These are phyloP conservation scores for Brachyhypopomus occidentalis DNA, from an alignment of 2,113 vertebrate genomes.

Conservation along the genomic window DNA sequence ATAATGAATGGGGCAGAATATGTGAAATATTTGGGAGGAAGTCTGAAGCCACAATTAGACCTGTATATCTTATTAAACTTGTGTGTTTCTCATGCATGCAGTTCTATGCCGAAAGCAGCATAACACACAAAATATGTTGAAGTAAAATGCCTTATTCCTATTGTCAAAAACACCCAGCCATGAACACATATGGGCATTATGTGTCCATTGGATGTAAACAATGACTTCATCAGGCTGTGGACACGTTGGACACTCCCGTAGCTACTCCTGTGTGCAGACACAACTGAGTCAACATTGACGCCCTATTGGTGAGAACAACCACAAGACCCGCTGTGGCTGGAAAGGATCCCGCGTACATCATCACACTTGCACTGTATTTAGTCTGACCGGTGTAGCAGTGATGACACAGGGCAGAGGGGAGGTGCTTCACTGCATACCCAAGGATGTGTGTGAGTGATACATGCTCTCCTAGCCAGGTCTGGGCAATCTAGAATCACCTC, in stretches of 20 bases:
- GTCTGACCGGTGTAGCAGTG: slow-evolving; percentile 22
- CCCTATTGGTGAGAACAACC: slow-evolving; percentile 6
- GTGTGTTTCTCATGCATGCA: neutral
- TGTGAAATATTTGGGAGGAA: slow-evolving; percentile 2
- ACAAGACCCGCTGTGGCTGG: neutral
- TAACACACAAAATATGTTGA: neutral
- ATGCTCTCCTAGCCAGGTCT: neutral
- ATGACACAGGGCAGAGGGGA: slow-evolving; percentile 31
- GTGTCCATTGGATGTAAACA: slow-evolving; percentile 18
- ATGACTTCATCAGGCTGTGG: slow-evolving; percentile 28
- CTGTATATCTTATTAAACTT: neutral
- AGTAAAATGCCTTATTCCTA: slow-evolving; percentile 1
- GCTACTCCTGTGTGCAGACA: neutral
- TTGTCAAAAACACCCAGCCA: slow-evolving; percentile 6
- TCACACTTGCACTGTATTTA: slow-evolving; percentile 36
- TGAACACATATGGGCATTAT: neutral
- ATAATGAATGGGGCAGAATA: neutral
- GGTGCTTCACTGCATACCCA: neutral
- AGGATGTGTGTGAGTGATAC: neutral
- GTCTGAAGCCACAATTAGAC: neutral
- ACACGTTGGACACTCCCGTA: slow-evolving; percentile 21
- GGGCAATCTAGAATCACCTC: neutral
- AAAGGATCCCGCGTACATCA: slow-evolving; percentile 28
- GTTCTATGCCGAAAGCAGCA: neutral
- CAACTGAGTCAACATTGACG: slow-evolving; percentile 34